A percentile compares a stretch with the other conserved stretches of the same genome.
phyloP scores from a whole-genome alignment of 37 sponge, comb jelly and placozoan genomes.

The Axinella damicornis region DNA sequence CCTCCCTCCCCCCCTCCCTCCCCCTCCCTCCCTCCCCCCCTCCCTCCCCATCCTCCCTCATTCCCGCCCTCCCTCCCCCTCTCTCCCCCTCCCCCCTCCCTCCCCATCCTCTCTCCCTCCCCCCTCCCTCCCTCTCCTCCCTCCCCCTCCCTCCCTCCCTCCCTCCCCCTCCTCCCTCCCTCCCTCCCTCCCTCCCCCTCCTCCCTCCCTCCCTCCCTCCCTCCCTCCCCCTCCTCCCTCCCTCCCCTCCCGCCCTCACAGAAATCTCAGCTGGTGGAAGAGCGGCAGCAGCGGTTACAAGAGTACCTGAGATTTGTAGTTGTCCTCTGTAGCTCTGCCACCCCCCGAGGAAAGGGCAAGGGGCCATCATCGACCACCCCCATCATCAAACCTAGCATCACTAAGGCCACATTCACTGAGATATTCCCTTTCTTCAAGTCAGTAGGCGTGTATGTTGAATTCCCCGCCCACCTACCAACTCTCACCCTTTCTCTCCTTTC shows the following conservation, averaged over 20 bases:
- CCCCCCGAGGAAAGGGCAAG: background rate
- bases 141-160: background rate
- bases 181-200: background rate
- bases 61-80: no score
- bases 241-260: background rate
- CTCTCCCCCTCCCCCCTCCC: background rate
- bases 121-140: background rate
- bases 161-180: background rate
- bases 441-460: no score
- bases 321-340: constrained; percentile 33
- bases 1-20: no score
- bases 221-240: background rate
- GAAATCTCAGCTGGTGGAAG: constrained; percentile 81
- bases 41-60: no score
- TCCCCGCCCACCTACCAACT: no score
- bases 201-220: no score
- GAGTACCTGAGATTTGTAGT: constrained; percentile 78
- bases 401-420: constrained; percentile 63
- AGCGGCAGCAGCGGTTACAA: constrained; percentile 70
- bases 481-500: no score
- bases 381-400: constrained; percentile 48
- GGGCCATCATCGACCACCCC: background rate
- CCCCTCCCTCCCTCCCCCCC: no score
- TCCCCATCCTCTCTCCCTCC: no score
- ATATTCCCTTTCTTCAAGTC: constrained; percentile 85